Base-by-base conservation (phyloP, 2,797 vertebrate genomes). In the Fundulus diaphanus region DNA sequence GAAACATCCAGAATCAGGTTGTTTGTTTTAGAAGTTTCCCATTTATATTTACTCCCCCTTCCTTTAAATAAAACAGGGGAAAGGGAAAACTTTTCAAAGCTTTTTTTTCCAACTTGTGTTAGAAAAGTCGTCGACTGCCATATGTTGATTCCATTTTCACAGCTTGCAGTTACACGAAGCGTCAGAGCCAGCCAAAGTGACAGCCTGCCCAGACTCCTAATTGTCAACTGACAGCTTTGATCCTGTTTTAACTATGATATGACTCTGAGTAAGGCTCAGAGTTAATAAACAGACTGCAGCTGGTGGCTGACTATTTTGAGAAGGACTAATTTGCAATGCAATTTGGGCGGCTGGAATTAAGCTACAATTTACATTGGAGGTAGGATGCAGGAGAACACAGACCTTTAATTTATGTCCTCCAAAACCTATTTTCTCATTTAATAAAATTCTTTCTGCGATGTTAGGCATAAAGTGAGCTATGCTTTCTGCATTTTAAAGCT, bases 281-380 rank as follows among this genome's bases (percentile, higher is more conserved):
- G 71, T 54, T 68, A 42, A 75, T 67, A 67, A 74, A 78, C 42
- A 74, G n/a, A 20, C 49, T 27, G 33, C 67, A 80, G 74, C 69
- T 48, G 29, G 22, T 77, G 12, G 33, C 42, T 74, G 37, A 74
- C 20, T 44, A 56, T 79, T 33, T 48, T 59, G 54, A 66, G 13
- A 33, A 42, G 51, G 48, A 54, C 20, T 61, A 27, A 77, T 77
- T 75, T 79, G 37, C 33, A 15, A 4, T 74, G 51, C 56, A 40
- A n/a, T 68, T 52, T 72, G 71, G 31, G 27, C 9, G 18, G 67
- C 12, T 20, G 24, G 46, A 66, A 73, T 80, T 37, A 33, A 3
- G 15, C 63, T 67, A 54, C n/a, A 48, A 40, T 6, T 70, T 48
- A 46, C 11, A 68, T 29, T 35, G 56, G 1, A 81, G 6, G 29